phyloP scores from a whole-genome alignment of 2,797 vertebrate species.

The Anguilla anguilla region DNA sequence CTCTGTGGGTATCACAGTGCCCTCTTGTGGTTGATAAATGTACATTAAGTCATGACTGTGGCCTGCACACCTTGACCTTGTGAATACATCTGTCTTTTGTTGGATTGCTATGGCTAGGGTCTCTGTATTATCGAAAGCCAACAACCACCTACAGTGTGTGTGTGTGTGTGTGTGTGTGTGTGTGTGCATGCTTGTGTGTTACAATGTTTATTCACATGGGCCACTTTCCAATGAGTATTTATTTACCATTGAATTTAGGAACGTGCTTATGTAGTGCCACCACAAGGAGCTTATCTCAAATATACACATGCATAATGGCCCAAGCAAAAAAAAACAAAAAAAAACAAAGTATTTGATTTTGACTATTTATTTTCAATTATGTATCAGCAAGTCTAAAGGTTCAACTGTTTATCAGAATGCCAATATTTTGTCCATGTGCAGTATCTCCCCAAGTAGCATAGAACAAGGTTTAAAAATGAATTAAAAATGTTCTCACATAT shows the following conservation, averaged over 20 bases:
- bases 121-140: not conserved
- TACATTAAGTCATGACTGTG: not conserved
- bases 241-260: not conserved
- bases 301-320: not conserved
- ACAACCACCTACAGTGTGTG: not conserved
- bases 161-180: not conserved
- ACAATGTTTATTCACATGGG: not conserved
- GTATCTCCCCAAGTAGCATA: not conserved
- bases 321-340: no score
- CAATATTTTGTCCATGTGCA: not conserved
- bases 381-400: not conserved
- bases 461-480: not conserved
- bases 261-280: not conserved
- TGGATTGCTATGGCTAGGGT: not conserved
- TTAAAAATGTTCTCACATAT: not conserved
- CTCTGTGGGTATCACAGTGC: not conserved
- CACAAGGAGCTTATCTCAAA: not conserved
- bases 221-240: not conserved
- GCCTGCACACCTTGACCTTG: not conserved
- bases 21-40: conserved; percentile 8
- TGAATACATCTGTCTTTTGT: not conserved
- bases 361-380: not conserved
- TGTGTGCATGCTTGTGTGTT: not conserved
- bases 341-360: conserved; percentile 1
- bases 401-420: not conserved